A percentile compares a stretch with the other conserved stretches of the same genome.
phyloP scores from a whole-genome alignment of 2,797 vertebrate genomes.

The Myotis planiceps region DNA sequence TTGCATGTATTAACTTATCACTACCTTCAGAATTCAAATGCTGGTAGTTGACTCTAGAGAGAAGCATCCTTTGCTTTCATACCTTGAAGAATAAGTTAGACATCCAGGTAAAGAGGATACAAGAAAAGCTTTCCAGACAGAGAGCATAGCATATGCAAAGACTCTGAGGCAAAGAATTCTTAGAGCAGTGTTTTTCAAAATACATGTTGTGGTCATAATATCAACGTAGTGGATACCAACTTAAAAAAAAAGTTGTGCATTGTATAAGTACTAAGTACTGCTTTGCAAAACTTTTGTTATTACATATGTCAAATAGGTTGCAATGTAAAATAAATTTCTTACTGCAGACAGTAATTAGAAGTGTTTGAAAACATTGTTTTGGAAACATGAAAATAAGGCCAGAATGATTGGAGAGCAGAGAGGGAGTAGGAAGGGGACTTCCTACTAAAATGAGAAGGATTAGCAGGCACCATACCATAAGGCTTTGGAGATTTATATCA shows the following conservation, averaged over 20 bases:
- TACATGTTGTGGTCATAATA: not conserved
- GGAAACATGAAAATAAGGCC: not conserved
- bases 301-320: not conserved
- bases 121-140: not conserved
- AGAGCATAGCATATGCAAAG: not conserved
- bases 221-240: not conserved
- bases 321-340: constrained; percentile 8
- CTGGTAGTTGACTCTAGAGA: not conserved
- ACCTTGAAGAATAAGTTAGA: not conserved
- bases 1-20: not conserved
- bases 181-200: not conserved
- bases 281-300: constrained; percentile 11
- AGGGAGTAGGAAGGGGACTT: not conserved
- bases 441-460: not conserved
- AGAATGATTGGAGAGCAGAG: not conserved
- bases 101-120: not conserved
- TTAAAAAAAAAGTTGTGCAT: not conserved
- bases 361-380: not conserved
- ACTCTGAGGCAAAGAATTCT: not conserved
- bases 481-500: not conserved
- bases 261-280: not conserved
- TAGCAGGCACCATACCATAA: not conserved
- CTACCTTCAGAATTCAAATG: not conserved
- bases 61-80: not conserved
- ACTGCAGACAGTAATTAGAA: not conserved